phyloP scores from a whole-genome alignment of 2,113 vertebrate species.

The Mormyrus lacerda region DNA sequence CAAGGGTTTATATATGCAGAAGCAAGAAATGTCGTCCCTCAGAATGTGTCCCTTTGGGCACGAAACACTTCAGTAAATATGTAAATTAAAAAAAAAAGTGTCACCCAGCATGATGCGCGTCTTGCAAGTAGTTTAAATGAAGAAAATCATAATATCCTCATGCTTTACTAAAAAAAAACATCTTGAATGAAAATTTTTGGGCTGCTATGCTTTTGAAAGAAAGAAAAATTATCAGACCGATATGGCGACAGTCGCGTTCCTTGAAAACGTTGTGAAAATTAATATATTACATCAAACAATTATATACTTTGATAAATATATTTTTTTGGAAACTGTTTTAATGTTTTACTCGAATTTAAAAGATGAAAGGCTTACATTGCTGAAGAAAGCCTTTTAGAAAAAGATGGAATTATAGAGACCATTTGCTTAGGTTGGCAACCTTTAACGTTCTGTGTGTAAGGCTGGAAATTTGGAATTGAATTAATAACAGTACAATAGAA shows the following conservation, averaged over 20 bases:
- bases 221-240: not conserved
- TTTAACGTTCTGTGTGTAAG: not conserved
- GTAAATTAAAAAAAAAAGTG: not conserved
- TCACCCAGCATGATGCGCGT: not conserved
- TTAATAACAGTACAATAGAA: not conserved
- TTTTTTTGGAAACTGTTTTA: not conserved
- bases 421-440: not conserved
- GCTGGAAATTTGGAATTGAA: not conserved
- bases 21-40: not conserved
- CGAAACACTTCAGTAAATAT: not conserved
- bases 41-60: conserved; percentile 3
- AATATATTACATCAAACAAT: not conserved
- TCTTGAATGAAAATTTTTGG: not conserved
- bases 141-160: not conserved
- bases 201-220: not conserved
- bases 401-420: not conserved
- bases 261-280: not conserved
- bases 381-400: not conserved
- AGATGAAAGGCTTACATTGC: not conserved
- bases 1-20: not conserved
- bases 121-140: not conserved
- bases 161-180: not conserved
- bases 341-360: not conserved
- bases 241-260: not conserved
- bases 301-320: not conserved